Evolutionary conservation across 2,113 vertebrate species (phyloP).

Genomic region (Capreolus pygargus): DNA sequence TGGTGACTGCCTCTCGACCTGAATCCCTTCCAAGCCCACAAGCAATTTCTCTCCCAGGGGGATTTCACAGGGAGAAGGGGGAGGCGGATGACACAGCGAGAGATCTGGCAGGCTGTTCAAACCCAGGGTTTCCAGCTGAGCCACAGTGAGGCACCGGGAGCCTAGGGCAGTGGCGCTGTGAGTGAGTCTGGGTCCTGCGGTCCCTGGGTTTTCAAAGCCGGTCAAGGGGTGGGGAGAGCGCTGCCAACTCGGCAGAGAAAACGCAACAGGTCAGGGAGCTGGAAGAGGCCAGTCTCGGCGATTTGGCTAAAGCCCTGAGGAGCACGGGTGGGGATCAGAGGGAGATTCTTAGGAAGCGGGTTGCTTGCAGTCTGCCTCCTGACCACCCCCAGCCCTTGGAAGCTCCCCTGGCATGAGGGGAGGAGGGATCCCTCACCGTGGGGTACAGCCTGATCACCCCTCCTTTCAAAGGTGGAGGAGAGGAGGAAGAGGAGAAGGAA

Average conservation of each 20-base stretch:
- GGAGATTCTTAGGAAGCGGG: background rate
- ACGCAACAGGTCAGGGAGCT: background rate
- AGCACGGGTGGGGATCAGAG: accelerated
- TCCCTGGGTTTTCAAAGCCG: background rate
- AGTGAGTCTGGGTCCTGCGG: background rate
- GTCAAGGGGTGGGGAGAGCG: accelerated
- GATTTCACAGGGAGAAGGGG: background rate
- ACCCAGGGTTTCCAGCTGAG: background rate
- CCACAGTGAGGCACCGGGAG: accelerated
- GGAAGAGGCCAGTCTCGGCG: accelerated
- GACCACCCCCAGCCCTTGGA: too few species aligned
- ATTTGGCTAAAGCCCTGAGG: background rate
- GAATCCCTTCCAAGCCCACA: background rate
- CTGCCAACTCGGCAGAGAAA: background rate
- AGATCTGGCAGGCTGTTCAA: background rate
- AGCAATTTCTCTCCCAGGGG: background rate
- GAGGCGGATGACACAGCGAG: too few species aligned
- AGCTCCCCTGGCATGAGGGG: accelerated
- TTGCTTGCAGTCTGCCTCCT: accelerated
- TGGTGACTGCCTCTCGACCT: accelerated
- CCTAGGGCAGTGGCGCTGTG: background rate
- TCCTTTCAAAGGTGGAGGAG: background rate
- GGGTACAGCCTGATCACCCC: background rate
- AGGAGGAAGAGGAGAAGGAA: too few species aligned
- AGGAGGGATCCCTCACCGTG: accelerated